These are phyloP conservation scores for Pocillopora verrucosa DNA, from an alignment of 64 coral and sea anemone species.

Conservation along the genomic window DNA sequence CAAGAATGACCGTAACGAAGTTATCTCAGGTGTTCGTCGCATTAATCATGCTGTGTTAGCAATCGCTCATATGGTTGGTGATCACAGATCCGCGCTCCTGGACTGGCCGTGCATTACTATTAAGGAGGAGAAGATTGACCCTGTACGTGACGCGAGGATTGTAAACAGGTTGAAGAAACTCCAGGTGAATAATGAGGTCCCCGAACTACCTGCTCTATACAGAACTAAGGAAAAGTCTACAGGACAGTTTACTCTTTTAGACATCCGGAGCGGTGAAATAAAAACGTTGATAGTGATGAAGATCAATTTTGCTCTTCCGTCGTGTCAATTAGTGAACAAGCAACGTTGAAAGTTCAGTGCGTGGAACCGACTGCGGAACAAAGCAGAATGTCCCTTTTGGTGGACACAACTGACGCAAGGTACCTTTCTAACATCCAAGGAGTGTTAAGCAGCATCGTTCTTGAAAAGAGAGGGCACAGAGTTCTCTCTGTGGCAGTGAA, in stretches of 20 bases:
- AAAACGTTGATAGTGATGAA: conserved; percentile 10
- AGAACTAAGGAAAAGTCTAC: background rate
- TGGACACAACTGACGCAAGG: background rate
- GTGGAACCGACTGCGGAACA: background rate
- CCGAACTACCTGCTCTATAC: background rate
- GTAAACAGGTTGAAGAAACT: background rate
- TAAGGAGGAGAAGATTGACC: background rate
- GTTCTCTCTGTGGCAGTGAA: conserved; percentile 18
- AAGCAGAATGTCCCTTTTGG: conserved; percentile 25
- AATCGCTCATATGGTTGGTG: background rate
- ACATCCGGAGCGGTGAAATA: background rate
- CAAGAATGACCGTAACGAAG: background rate
- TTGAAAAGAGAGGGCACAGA: background rate
- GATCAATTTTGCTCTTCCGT: background rate
- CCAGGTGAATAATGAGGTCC: background rate
- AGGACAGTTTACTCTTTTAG: conserved; percentile 4
- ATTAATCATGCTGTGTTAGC: background rate
- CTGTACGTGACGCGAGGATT: background rate
- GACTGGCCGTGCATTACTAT: background rate
- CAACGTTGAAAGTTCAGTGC: background rate
- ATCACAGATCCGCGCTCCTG: background rate
- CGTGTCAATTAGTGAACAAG: background rate
- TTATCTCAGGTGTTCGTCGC: background rate
- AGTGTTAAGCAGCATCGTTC: background rate
- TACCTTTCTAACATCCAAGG: background rate